phyloP scores from a whole-genome alignment of 2,113 vertebrate species.

The Xiphias gladius region DNA sequence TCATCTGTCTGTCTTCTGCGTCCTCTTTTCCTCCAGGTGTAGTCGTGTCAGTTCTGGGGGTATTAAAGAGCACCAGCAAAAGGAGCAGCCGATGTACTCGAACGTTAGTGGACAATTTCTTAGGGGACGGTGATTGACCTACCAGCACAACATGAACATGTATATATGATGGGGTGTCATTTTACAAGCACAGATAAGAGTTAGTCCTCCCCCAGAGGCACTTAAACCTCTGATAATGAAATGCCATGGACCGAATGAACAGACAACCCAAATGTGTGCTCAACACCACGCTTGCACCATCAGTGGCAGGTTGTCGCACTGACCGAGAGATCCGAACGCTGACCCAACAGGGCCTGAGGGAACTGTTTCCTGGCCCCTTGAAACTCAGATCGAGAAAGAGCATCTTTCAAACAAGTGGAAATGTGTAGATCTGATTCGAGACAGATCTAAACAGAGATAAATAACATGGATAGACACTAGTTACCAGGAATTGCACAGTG shows the following conservation, averaged over 20 bases:
- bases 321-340: conserved; percentile 25
- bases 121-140: too few relatives aligned
- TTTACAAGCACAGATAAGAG: too few relatives aligned
- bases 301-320: fast-evolving
- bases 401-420: background rate
- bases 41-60: background rate
- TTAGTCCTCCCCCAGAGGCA: too few relatives aligned
- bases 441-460: too few relatives aligned
- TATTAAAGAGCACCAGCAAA: fast-evolving
- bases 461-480: too few relatives aligned
- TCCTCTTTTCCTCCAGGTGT: conserved; percentile 25
- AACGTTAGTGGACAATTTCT: background rate
- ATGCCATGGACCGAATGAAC: too few relatives aligned
- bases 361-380: background rate
- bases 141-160: too few relatives aligned
- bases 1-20: background rate
- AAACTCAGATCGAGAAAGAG: background rate
- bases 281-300: fast-evolving
- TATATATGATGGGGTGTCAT: background rate
- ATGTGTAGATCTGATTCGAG: background rate
- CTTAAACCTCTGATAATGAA: background rate
- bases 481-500: background rate
- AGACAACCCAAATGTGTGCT: too few relatives aligned
- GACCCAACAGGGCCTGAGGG: conserved; percentile 3
- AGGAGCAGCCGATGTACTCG: fast-evolving